Base-by-base conservation (phyloP, 2,888 invertebrate species). In the Epinotia ramella region DNA sequence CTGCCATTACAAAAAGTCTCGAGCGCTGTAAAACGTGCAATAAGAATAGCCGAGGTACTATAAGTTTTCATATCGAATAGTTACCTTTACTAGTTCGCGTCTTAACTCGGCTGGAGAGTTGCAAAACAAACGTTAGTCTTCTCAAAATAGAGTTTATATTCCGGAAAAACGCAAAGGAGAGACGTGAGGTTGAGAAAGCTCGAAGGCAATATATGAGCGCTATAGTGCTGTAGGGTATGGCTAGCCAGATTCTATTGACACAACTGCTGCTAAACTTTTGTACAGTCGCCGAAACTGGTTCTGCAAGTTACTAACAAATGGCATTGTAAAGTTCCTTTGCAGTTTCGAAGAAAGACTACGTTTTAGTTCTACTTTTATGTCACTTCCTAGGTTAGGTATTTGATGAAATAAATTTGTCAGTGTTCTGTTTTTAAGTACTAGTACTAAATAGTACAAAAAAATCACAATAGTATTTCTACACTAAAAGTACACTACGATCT, bases 1-100 rank as follows among this genome's bases (percentile, higher is more conserved):
- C 83, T 81, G 82, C 81, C 84, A 81, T 82, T 84, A 87, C 89
- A 90, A 91, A 91, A 91, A 91, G 88, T 87, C 82, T 82, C 62
- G 86, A 84, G 84, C 79, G 85, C 84, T 84, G 89, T 88, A 89
- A 89, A 91, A 89, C 87, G 88, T 84, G 88, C 88, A 89, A 86
- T 86, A 87, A 89, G 88, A 89, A 89, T 86, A 79, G 84, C 77
- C 69, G 73, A 66, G 79, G 77, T 79, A 81, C 82, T 80, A 78
- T 77, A 78, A 74, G 77, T 78, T 78, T 77, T 77, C 76, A 77
- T 78, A 69, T 69, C 60, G 46, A 46, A 12, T 28, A 65, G 24
- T 69, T 69, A 44, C 44, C 46, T 44, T 24, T 46, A 60, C 69
- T 46, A 60, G 59, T 24, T 24, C 20, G 59, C 46, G 46, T 69